A percentile compares a stretch with the other conserved stretches of the same genome.
Conservation (phyloP, 1,140 invertebrate species). For the Diorhabda carinulata region DNA sequence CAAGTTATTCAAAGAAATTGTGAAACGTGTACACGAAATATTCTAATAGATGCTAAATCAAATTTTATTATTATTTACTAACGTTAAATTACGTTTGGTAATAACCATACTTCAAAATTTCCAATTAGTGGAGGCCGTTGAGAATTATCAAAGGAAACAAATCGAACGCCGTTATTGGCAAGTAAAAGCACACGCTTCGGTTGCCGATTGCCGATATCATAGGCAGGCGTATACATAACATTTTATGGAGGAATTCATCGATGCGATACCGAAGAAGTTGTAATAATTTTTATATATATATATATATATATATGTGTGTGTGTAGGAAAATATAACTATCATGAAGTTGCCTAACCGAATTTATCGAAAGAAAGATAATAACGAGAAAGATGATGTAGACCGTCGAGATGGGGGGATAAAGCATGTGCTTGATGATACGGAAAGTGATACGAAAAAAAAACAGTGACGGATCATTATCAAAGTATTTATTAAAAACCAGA, state of each 20-base stretch:
- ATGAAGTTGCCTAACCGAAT: constrained; percentile 10
- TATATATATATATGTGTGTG: not conserved
- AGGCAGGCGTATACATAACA: constrained; percentile 16
- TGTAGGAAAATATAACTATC: constrained; percentile 16
- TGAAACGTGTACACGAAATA: no score
- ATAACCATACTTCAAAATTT: not conserved
- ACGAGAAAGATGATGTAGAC: constrained; percentile 9
- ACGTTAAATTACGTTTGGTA: no score
- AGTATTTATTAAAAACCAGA: no score
- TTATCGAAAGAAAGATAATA: constrained; percentile 15
- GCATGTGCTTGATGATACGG: constrained; percentile 16
- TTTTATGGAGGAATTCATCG: constrained; percentile 13
- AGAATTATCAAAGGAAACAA: not conserved
- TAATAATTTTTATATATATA: constrained; percentile 12
- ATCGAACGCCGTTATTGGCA: not conserved
- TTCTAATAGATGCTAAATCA: no score
- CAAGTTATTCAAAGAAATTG: no score
- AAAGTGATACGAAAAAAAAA: not conserved
- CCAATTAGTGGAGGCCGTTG: not conserved
- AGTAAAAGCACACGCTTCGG: not conserved
- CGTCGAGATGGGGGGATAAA: constrained; percentile 9
- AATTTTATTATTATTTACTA: no score
- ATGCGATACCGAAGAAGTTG: constrained; percentile 10
- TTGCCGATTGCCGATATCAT: constrained; percentile 1
- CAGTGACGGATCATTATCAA: no score